These are phyloP conservation scores for Lordiphosa clarofinis DNA, from an alignment of 1,140 invertebrate species.

Conservation along the genomic window DNA sequence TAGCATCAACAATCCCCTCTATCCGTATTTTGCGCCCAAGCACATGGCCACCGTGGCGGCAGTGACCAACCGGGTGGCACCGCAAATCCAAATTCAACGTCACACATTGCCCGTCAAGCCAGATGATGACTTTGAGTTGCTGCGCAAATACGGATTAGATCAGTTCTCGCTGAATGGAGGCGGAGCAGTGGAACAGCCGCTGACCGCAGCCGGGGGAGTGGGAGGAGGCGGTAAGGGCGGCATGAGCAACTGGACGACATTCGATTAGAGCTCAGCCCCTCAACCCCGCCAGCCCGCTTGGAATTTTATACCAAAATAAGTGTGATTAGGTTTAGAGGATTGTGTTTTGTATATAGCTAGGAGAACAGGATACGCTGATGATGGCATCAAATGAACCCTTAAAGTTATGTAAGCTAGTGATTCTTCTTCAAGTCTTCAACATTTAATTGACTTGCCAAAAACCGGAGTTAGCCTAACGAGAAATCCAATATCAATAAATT, in stretches of 20 bases:
- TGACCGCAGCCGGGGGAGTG: conserved; percentile 15
- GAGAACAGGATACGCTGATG: conserved; percentile 17
- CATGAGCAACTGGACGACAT: conserved; percentile 77
- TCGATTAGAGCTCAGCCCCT: conserved; percentile 48
- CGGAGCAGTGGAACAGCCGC: conserved; percentile 22
- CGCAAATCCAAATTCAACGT: conserved; percentile 46
- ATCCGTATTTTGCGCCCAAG: conserved; percentile 82
- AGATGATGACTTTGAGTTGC: conserved; percentile 81
- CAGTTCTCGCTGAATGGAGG: conserved; percentile 64
- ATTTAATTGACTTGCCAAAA: conserved; percentile 65
- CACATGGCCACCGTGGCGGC: conserved; percentile 70
- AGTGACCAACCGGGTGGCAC: conserved; percentile 40
- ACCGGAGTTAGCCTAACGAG: conserved; percentile 19
- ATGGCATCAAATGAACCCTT: conserved; percentile 47
- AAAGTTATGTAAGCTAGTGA: conserved; percentile 35
- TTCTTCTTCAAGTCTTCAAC: conserved; percentile 21
- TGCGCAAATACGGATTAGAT: conserved; percentile 82
- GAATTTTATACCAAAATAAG: conserved; percentile 67
- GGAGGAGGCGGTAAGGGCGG: conserved; percentile 43
- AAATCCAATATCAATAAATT: conserved; percentile 45
- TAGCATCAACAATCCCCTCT: conserved; percentile 82
- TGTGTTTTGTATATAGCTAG: conserved; percentile 58
- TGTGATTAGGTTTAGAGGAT: conserved; percentile 59
- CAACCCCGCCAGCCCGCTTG: background rate
- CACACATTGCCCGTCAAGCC: conserved; percentile 42